A percentile compares a stretch with the other conserved stretches of the same genome.
These are phyloP conservation scores for Heptranchias perlo DNA, from an alignment of 2,113 vertebrate species.

Conservation along the genomic window DNA sequence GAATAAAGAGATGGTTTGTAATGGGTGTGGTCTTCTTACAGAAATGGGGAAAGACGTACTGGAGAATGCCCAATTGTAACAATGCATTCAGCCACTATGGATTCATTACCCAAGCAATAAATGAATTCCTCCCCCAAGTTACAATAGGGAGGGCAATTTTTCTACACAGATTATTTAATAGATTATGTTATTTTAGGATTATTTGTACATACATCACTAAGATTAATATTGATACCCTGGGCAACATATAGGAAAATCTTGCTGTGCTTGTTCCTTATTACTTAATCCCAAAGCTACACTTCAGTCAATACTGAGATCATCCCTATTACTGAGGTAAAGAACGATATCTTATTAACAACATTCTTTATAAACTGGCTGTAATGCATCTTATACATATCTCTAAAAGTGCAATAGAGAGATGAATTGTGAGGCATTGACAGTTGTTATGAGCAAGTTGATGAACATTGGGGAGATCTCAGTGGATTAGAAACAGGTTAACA, in stretches of 20 bases:
- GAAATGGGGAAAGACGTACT: slow-evolving; percentile 6
- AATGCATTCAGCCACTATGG: background rate
- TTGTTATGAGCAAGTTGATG: background rate
- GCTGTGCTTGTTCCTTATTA: background rate
- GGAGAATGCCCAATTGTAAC: too few relatives aligned
- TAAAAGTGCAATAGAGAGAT: background rate
- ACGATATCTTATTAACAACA: background rate
- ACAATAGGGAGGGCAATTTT: background rate
- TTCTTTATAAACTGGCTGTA: background rate
- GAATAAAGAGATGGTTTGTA: background rate
- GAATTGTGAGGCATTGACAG: background rate
- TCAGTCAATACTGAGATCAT: background rate
- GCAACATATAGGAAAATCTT: background rate
- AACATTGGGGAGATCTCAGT: background rate
- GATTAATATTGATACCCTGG: background rate
- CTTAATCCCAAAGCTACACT: background rate
- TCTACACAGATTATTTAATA: background rate
- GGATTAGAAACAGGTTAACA: background rate
- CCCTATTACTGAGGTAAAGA: background rate
- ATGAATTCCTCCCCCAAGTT: background rate
- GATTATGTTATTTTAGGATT: background rate
- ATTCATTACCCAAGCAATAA: background rate
- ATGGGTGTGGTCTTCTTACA: background rate
- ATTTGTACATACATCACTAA: background rate
- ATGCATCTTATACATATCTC: background rate